Evolutionary conservation across 2,888 invertebrate species (phyloP).

Genomic region (Notodonta ziczac): DNA sequence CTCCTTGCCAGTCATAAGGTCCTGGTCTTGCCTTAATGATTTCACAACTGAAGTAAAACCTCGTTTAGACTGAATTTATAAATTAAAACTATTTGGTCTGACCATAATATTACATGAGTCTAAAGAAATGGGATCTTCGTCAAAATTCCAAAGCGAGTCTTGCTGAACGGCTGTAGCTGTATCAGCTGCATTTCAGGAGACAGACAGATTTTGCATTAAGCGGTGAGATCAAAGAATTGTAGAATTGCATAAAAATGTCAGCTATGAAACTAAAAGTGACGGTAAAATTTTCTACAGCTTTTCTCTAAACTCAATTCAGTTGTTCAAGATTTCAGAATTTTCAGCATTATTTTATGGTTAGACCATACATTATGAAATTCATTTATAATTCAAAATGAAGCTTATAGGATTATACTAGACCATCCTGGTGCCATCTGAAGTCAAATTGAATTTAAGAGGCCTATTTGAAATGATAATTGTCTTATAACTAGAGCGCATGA

Average conservation of each 20-base stretch:
- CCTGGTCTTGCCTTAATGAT: conserved; percentile 36
- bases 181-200: background rate
- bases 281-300: background rate
- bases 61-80: no score
- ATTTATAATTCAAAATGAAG: no score
- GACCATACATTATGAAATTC: no score
- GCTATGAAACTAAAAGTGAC: background rate
- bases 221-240: conserved; percentile 3
- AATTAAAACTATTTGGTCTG: no score
- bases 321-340: background rate
- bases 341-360: no score
- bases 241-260: background rate
- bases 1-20: conserved; percentile 46
- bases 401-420: no score
- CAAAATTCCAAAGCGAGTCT: background rate
- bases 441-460: no score
- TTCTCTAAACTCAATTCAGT: background rate
- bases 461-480: no score
- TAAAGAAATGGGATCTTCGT: background rate
- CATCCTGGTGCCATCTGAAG: no score
- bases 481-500: no score
- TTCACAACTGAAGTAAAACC: no score
- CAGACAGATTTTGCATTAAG: conserved; percentile 6
- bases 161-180: background rate
- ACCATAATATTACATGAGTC: background rate